Evolutionary conservation across 1,140 invertebrate genomes (phyloP).

Genomic region (Leptinotarsa defecta): DNA sequence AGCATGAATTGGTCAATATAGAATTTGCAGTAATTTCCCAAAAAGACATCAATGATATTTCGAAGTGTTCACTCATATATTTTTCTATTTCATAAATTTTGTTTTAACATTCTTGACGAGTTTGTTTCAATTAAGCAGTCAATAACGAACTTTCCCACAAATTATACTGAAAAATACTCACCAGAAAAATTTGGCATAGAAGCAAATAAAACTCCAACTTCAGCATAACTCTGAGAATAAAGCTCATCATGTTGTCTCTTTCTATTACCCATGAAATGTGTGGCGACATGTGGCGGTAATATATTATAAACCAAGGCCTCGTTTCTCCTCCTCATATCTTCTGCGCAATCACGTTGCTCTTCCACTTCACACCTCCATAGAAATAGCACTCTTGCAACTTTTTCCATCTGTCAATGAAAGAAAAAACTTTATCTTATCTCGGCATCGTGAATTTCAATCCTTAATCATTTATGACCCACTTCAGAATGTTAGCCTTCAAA

Average conservation of each 20-base stretch:
- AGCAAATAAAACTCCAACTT: conserved; percentile 90
- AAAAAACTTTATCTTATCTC: conserved; percentile 42
- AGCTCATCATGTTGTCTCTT: conserved; percentile 84
- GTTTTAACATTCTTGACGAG: no score
- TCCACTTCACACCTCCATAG: conserved; percentile 66
- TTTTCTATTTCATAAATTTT: no score
- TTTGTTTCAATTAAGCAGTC: no score
- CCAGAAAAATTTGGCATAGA: conserved; percentile 94
- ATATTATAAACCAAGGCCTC: conserved; percentile 88
- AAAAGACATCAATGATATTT: no score
- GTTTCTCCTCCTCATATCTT: conserved; percentile 85
- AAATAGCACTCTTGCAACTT: conserved; percentile 76
- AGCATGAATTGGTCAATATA: no score
- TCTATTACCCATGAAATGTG: conserved; percentile 83
- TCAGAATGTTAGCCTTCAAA: no score
- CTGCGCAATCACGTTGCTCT: conserved; percentile 82
- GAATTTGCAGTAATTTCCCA: conserved; percentile 1
- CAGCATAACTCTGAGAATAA: conserved; percentile 91
- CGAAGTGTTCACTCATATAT: no score
- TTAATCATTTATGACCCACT: no score
- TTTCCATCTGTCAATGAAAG: conserved; percentile 69
- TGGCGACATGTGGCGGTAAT: conserved; percentile 86
- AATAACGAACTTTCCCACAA: no score
- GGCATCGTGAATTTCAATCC: background rate
- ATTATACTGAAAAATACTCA: conserved; percentile 44